phyloP scores from a whole-genome alignment of 2,113 vertebrate genomes.

The Daubentonia madagascariensis region DNA sequence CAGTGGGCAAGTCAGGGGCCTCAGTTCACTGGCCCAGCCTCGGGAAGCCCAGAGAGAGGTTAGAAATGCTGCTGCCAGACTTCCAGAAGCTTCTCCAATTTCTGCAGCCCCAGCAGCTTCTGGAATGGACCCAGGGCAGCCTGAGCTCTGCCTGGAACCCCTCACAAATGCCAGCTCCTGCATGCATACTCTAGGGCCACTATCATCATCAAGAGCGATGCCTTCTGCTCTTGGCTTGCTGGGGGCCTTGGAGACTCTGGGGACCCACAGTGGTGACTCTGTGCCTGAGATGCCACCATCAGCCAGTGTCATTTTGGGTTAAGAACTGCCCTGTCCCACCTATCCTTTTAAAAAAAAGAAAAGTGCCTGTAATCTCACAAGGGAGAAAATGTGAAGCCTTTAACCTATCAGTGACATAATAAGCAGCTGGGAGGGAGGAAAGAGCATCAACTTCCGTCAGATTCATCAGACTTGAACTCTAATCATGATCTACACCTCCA shows the following conservation, averaged over 20 bases:
- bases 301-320: background rate
- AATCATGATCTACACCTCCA: background rate
- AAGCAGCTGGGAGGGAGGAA: background rate
- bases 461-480: background rate
- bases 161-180: background rate
- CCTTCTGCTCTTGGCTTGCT: background rate
- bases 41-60: background rate
- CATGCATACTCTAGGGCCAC: background rate
- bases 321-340: background rate
- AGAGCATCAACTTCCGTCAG: background rate
- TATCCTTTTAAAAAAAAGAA: background rate
- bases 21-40: background rate
- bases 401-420: background rate
- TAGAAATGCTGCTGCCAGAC: background rate
- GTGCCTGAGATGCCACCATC: background rate
- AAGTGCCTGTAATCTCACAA: background rate
- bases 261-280: background rate
- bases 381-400: background rate
- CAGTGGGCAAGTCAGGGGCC: background rate
- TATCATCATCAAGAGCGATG: background rate
- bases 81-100: conserved; percentile 59
- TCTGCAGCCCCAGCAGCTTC: background rate
- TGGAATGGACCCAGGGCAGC: conserved; percentile 14
- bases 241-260: background rate
- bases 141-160: background rate